Evolutionary conservation across 2,797 vertebrate genomes (phyloP).

Genomic region (Leontocebus nigricollis): DNA sequence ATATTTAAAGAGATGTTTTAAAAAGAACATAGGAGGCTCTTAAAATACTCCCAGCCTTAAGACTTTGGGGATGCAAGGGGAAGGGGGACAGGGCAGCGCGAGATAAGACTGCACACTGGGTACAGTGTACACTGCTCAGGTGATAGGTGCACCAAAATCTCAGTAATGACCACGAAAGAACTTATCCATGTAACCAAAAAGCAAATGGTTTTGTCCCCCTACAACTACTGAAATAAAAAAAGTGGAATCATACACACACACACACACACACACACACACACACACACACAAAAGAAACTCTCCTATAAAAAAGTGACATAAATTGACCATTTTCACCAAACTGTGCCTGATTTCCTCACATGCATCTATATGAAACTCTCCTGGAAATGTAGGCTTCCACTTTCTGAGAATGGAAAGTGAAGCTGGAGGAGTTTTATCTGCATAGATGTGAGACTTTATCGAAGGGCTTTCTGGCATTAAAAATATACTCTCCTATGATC

Average conservation of each 20-base stretch:
- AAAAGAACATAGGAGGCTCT: conserved; percentile 57
- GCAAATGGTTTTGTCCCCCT: not conserved
- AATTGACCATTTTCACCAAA: conserved; percentile 16
- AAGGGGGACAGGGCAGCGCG: not conserved
- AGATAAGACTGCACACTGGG: not conserved
- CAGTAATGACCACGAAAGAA: not conserved
- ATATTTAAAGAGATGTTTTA: conserved; percentile 52
- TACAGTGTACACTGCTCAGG: not conserved
- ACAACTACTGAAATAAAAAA: not conserved
- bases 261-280: no score
- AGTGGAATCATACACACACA: not conserved
- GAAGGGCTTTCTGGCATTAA: not conserved
- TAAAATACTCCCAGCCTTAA: conserved; percentile 56
- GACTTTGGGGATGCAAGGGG: not conserved
- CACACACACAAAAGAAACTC: no score
- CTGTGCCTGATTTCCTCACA: not conserved
- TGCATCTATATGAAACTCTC: not conserved
- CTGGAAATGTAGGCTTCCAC: not conserved
- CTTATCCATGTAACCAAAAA: not conserved
- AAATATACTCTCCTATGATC: not conserved
- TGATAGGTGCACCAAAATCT: not conserved
- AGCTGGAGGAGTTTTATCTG: not conserved
- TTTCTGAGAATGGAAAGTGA: not conserved
- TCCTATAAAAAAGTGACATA: not conserved
- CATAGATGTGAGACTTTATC: not conserved